Conservation (phyloP, 2,797 vertebrate species). For the Cirrhinus molitorella region DNA sequence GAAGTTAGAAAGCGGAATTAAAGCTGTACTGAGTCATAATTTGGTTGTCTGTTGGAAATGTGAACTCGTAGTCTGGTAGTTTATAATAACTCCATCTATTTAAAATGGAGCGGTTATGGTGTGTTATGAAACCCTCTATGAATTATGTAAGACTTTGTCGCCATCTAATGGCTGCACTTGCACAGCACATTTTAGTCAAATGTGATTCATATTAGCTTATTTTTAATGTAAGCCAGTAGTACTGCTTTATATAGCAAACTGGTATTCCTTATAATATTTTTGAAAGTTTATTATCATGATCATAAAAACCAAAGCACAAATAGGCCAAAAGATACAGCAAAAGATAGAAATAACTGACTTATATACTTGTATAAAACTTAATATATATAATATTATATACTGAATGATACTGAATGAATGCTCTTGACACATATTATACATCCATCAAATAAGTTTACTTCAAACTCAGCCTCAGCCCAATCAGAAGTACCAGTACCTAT, state of each 20-base stretch:
- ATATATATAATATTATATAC: no score
- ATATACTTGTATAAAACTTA: no score
- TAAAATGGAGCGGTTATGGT: not conserved
- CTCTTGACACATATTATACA: no score
- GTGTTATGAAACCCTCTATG: not conserved
- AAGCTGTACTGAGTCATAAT: not conserved
- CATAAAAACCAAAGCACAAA: no score
- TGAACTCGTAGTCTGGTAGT: not conserved
- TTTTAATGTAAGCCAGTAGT: no score
- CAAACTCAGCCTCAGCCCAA: no score
- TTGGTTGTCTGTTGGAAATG: not conserved
- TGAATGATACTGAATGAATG: no score
- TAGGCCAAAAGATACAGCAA: no score
- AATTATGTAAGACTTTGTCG: not conserved
- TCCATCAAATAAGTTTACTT: no score
- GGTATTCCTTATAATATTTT: not conserved
- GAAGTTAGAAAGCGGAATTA: not conserved
- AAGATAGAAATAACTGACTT: no score
- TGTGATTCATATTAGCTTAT: not conserved
- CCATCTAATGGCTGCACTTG: constrained; percentile 21
- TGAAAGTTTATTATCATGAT: not conserved
- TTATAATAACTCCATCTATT: not conserved
- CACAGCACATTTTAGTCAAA: not conserved
- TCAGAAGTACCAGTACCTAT: no score
- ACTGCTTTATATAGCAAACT: no score